A percentile compares a stretch with the other conserved stretches of the same genome.
phyloP scores from a whole-genome alignment of 2,888 invertebrate species.

The Perdita meconis region DNA sequence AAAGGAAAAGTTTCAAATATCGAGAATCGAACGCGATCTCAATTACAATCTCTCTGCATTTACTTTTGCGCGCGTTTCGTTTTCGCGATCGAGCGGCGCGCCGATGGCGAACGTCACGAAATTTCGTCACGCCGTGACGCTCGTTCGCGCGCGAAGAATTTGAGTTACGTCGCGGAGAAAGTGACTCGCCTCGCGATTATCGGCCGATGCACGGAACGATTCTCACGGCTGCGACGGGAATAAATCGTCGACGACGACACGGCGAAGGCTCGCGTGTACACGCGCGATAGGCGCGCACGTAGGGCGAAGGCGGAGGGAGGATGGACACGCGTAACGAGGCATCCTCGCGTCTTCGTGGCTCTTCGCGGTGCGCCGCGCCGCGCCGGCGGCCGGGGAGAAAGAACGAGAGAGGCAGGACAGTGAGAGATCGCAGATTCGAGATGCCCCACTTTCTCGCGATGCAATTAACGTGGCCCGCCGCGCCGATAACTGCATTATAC shows the following conservation, averaged over 20 bases:
- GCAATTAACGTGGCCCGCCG: slow-evolving; percentile 65
- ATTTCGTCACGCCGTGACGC: slow-evolving; percentile 41
- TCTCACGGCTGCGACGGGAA: slow-evolving; percentile 57
- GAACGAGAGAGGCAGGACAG: slow-evolving; percentile 26
- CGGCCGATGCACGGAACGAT: slow-evolving; percentile 52
- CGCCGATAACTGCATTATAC: slow-evolving; percentile 71
- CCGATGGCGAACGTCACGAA: slow-evolving; percentile 3
- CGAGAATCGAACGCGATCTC: background rate
- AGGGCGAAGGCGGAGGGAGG: slow-evolving; percentile 24
- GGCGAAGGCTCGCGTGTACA: background rate
- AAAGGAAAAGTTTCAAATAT: too few relatives aligned
- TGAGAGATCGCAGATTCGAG: slow-evolving; percentile 59
- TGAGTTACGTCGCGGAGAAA: slow-evolving; percentile 56
- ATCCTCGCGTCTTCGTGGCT: slow-evolving; percentile 13
- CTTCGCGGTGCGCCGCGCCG: too few relatives aligned
- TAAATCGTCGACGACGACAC: slow-evolving; percentile 39
- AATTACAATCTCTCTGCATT: background rate
- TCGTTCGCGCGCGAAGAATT: slow-evolving; percentile 45
- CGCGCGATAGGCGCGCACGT: too few relatives aligned
- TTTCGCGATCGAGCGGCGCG: background rate
- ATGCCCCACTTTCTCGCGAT: slow-evolving; percentile 68
- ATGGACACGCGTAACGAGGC: slow-evolving; percentile 31
- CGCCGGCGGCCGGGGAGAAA: too few relatives aligned
- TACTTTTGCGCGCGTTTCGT: background rate
- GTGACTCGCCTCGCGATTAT: slow-evolving; percentile 46